Evolutionary conservation across 2,797 vertebrate species (phyloP).

Genomic region (Dicrostonyx torquatus): DNA sequence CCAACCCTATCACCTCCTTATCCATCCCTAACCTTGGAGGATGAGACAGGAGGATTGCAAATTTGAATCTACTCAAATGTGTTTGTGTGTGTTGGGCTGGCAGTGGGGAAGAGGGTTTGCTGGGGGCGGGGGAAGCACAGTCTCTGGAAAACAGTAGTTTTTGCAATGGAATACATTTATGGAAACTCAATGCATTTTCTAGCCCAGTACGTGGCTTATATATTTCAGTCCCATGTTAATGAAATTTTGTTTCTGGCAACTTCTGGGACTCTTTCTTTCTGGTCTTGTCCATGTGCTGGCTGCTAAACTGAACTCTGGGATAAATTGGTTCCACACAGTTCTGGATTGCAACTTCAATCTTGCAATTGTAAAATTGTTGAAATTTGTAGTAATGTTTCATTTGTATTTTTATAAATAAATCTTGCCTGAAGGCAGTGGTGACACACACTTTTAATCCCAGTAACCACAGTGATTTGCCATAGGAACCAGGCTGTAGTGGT

Average conservation of each 20-base stretch:
- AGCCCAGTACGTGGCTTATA: background rate
- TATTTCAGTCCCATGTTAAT: background rate
- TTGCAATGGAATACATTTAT: constrained; percentile 36
- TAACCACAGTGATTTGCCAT: too few relatives aligned
- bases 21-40: background rate
- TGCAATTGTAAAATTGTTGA: background rate
- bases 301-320: background rate
- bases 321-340: background rate
- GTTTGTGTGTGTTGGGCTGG: background rate
- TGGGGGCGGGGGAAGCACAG: background rate
- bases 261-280: background rate
- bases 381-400: too few relatives aligned
- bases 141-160: background rate
- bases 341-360: background rate
- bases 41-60: background rate
- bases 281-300: background rate
- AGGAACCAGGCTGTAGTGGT: too few relatives aligned
- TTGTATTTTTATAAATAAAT: too few relatives aligned
- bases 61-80: background rate
- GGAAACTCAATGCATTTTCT: constrained; percentile 6
- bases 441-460: too few relatives aligned
- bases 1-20: background rate
- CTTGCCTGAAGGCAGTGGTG: too few relatives aligned
- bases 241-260: background rate
- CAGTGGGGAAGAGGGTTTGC: background rate